Evolutionary conservation across 2,797 vertebrate genomes (phyloP).

Genomic region (Miichthys miiuy): DNA sequence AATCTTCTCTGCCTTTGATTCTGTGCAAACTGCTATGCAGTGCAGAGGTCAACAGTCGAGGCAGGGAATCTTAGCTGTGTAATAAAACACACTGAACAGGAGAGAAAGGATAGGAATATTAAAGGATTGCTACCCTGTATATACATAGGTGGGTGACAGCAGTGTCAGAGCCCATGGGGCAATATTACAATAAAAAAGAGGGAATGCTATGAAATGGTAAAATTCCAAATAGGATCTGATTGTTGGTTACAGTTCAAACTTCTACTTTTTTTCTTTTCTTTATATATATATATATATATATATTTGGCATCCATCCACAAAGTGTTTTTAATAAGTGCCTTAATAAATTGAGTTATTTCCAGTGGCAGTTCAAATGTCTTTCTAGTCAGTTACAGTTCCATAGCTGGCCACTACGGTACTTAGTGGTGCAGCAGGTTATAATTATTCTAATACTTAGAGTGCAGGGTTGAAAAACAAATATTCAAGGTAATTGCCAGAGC

Average conservation of each 20-base stretch:
- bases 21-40: conserved; percentile 54
- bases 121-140: neutral
- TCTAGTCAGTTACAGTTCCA: neutral
- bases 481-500: neutral
- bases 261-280: neutral
- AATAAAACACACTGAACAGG: conserved; percentile 38
- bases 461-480: neutral
- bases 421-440: neutral
- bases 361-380: neutral
- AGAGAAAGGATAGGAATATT: conserved; percentile 20
- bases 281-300: neutral
- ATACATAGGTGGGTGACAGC: neutral
- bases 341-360: conserved; percentile 2
- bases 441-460: neutral
- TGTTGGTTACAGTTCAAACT: neutral
- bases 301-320: neutral
- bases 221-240: neutral
- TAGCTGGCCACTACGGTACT: neutral
- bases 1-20: conserved; percentile 72
- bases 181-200: conserved; percentile 10
- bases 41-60: conserved; percentile 69
- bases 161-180: conserved; percentile 4
- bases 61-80: conserved; percentile 69
- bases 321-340: neutral
- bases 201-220: neutral